phyloP scores from a whole-genome alignment of 1,140 invertebrate species.

The Hormaphis cornu region DNA sequence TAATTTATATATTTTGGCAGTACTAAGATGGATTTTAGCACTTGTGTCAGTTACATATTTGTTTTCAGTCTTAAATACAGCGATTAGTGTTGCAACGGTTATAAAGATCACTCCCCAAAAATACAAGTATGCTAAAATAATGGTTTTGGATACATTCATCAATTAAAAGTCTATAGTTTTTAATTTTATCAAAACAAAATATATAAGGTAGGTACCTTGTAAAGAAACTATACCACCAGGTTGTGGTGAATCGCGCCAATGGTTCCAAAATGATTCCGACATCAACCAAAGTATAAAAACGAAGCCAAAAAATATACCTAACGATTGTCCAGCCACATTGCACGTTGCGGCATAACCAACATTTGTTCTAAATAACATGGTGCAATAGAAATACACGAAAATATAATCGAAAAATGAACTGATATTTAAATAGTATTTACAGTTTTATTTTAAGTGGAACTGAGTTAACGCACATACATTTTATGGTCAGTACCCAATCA shows the following conservation, averaged over 20 bases:
- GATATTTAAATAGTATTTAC: too few relatives aligned
- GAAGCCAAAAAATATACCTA: constrained; percentile 95
- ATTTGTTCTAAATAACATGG: constrained; percentile 74
- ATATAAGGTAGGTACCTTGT: constrained; percentile 56
- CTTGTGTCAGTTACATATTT: constrained; percentile 39
- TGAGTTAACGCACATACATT: too few relatives aligned
- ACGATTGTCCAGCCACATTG: constrained; percentile 95
- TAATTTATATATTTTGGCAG: constrained; percentile 75
- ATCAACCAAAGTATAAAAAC: constrained; percentile 93
- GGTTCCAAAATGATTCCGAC: constrained; percentile 91
- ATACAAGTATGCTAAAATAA: constrained; percentile 69
- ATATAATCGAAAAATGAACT: too few relatives aligned
- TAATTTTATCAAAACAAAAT: too few relatives aligned
- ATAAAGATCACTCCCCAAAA: constrained; percentile 94
- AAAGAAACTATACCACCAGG: constrained; percentile 71
- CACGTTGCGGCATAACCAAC: constrained; percentile 98
- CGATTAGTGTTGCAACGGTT: constrained; percentile 51
- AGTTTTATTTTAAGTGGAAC: too few relatives aligned
- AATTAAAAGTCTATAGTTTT: too few relatives aligned
- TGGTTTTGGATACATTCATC: constrained; percentile 34
- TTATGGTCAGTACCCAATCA: too few relatives aligned
- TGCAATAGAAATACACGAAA: too few relatives aligned
- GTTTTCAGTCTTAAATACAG: background rate
- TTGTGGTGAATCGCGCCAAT: constrained; percentile 59
- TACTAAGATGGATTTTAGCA: constrained; percentile 49